phyloP scores from a whole-genome alignment of 53 echinoderm and acorn worm species.

The Glandiceps talaboti region DNA sequence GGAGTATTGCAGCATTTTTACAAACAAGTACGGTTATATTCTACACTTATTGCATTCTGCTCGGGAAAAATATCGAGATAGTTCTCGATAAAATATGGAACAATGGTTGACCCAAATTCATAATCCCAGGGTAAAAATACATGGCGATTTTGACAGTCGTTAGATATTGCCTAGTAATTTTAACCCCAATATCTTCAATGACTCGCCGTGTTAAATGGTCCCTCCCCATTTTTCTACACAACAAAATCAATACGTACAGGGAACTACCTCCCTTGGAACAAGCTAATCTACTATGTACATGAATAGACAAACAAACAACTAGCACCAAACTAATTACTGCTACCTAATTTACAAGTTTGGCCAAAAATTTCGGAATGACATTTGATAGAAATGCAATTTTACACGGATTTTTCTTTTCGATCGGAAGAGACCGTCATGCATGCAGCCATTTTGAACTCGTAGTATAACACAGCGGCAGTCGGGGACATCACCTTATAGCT shows the following conservation, averaged over 20 bases:
- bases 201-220: background rate
- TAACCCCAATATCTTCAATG: too few relatives aligned
- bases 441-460: background rate
- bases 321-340: background rate
- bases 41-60: too few relatives aligned
- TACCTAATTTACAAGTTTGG: background rate
- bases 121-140: too few relatives aligned
- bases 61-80: too few relatives aligned
- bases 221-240: constrained; percentile 1
- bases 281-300: background rate
- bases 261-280: background rate
- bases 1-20: too few relatives aligned
- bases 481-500: background rate
- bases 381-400: background rate
- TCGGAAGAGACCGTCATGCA: background rate
- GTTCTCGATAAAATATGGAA: too few relatives aligned
- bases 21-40: too few relatives aligned
- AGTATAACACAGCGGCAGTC: background rate
- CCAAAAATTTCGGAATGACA: background rate
- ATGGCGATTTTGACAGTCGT: too few relatives aligned
- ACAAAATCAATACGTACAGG: background rate
- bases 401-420: background rate
- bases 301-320: background rate
- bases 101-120: too few relatives aligned
- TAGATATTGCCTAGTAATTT: too few relatives aligned